These are phyloP conservation scores for Mactra quadrangularis DNA, from an alignment of 1,140 invertebrate species.

Conservation along the genomic window DNA sequence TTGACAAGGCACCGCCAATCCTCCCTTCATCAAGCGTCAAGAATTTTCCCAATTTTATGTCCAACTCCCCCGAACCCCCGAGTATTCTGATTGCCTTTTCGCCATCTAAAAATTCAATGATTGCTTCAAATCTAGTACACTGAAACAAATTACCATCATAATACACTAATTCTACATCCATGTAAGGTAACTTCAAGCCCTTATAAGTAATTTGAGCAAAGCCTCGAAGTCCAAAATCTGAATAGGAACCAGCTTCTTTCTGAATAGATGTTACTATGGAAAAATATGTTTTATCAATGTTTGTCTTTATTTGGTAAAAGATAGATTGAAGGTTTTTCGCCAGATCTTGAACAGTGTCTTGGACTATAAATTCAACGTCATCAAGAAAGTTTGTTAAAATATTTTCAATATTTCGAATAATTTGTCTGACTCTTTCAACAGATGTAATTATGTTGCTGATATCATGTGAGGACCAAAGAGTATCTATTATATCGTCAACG, in stretches of 20 bases:
- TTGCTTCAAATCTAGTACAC: not conserved
- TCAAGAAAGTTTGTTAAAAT: not conserved
- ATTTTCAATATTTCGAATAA: not conserved
- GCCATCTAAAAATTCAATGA: constrained; percentile 15
- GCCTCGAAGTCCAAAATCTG: constrained; percentile 5
- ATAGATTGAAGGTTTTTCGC: not conserved
- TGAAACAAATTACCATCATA: constrained; percentile 1
- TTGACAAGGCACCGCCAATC: constrained; percentile 3
- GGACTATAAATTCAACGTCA: constrained; percentile 10
- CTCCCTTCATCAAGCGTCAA: not conserved
- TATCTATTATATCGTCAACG: not conserved
- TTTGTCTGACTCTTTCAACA: not conserved
- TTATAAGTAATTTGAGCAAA: not conserved
- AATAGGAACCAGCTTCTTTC: not conserved
- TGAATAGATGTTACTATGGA: not conserved
- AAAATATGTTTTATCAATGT: not conserved
- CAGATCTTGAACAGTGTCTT: not conserved
- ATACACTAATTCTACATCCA: not conserved
- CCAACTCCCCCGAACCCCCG: not conserved
- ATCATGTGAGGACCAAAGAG: not conserved
- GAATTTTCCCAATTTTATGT: not conserved
- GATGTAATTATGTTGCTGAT: not conserved
- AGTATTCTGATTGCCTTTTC: constrained; percentile 19
- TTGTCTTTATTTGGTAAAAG: not conserved
- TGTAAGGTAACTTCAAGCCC: not conserved